Evolutionary conservation across 2,888 invertebrate genomes (phyloP), one percentile per base, ranked within the genome.

Genomic region (Sminthurinus aureus): DNA sequence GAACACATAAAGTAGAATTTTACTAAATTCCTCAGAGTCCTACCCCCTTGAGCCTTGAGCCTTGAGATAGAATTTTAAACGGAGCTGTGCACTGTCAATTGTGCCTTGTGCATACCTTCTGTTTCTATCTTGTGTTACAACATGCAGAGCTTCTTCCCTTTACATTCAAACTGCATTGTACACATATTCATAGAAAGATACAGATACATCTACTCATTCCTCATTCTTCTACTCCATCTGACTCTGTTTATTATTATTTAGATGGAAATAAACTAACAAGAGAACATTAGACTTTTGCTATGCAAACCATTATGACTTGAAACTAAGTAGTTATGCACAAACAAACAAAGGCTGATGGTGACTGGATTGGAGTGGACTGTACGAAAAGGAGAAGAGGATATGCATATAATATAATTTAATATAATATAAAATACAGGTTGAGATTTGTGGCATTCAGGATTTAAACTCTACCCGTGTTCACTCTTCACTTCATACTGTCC

Each of bases 21-120:
- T 13, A 75, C 50, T 75, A 51, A 75, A 75, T 51, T 75, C 51
- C 75, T n/a, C 74, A 18, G 38, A 26, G 74, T 74, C 51, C 20
- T 38, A 13, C 58, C 58, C 58, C 58, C 58, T 58, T 58, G 58
- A 58, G 58, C 2, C 15, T 11, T 58, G 9, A 58, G 9, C 58
- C 58, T 58, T 13, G 18, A 18, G 13, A 13, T 58, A 58, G 58
- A 58, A 58, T 58, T 58, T 58, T 58, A 58, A 58, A 58, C 18
- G 4, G 15, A 58, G 13, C 9, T 15, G 18, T 58, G 18, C 58
- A 13, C n/a, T n/a, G n/a, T n/a, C n/a, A n/a, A n/a, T n/a, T n/a
- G n/a, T n/a, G n/a, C n/a, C n/a, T 58, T 15, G 18, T 58, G 18
- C 58, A 13, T 58, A 58, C 58, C 58, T 58, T 58, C 9, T 58